Evolutionary conservation across 2,797 vertebrate species (phyloP).

Genomic region (Muraenolepis orangiensis): DNA sequence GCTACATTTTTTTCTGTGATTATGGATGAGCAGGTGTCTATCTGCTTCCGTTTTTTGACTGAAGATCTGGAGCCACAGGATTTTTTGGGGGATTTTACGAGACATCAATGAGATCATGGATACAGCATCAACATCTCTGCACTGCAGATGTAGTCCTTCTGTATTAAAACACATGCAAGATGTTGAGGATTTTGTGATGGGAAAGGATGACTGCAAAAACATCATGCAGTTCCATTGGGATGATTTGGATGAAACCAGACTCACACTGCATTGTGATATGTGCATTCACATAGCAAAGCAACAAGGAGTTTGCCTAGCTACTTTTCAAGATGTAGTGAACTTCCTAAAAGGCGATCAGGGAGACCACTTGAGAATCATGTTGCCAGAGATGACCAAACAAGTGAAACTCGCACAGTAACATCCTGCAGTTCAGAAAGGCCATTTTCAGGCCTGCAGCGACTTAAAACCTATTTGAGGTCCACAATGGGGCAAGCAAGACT

Average conservation of each 20-base stretch:
- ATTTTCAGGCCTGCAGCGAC: background rate
- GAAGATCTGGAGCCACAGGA: too few relatives aligned
- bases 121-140: slow-evolving; percentile 1
- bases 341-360: background rate
- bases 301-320: background rate
- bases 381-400: background rate
- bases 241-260: background rate
- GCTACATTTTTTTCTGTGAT: background rate
- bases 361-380: background rate
- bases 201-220: background rate
- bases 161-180: slow-evolving; percentile 11
- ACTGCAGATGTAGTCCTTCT: slow-evolving; percentile 6
- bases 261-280: background rate
- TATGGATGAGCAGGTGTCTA: background rate
- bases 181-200: slow-evolving; percentile 7
- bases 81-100: too few relatives aligned
- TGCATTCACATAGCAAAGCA: background rate
- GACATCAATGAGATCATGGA: slow-evolving; percentile 2
- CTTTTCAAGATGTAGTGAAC: background rate
- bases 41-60: too few relatives aligned
- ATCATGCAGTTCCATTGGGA: background rate
- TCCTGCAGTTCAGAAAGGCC: slow-evolving; percentile 2
- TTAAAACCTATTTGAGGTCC: slow-evolving; percentile 1
- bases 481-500: slow-evolving; percentile 9
- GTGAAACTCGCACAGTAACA: slow-evolving; percentile 1